These are phyloP conservation scores for Callipepla squamata DNA, from an alignment of 2,113 vertebrate species.

Conservation along the genomic window DNA sequence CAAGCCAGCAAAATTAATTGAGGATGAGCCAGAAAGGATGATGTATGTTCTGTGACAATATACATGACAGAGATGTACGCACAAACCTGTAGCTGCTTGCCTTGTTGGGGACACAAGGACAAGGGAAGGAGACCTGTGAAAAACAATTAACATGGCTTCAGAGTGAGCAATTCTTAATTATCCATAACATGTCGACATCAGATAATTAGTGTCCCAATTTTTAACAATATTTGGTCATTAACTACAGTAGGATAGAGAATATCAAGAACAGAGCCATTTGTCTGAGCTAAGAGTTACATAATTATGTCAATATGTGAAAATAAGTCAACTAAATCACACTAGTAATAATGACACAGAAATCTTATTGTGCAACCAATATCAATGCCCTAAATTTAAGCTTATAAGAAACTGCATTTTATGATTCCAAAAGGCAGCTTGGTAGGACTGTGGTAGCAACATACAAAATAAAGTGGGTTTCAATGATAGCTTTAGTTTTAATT, in stretches of 20 bases:
- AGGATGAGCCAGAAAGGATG: constrained; percentile 74
- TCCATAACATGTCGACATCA: constrained; percentile 82
- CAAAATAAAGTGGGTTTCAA: not conserved
- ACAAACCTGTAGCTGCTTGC: constrained; percentile 70
- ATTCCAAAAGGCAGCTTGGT: not conserved
- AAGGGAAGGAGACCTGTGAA: constrained; percentile 75
- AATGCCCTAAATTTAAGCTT: not conserved
- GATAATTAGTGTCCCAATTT: constrained; percentile 83
- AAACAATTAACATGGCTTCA: constrained; percentile 80
- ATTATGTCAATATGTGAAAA: not conserved
- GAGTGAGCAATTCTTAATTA: constrained; percentile 81
- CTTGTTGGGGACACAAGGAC: constrained; percentile 77
- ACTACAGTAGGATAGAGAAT: constrained; percentile 64
- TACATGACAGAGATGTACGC: constrained; percentile 80
- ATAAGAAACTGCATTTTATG: not conserved
- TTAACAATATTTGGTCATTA: constrained; percentile 81
- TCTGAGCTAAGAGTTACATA: constrained; percentile 50
- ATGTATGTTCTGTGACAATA: constrained; percentile 81
- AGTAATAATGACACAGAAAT: not conserved
- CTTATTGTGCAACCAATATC: constrained; percentile 2
- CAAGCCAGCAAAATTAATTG: constrained; percentile 77
- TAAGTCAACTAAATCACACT: constrained; percentile 23
- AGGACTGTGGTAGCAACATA: not conserved
- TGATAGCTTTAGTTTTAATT: not conserved
- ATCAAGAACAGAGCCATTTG: constrained; percentile 55